phyloP scores from a whole-genome alignment of 35 echinoderm and acorn worm genomes.

The Hemicentrotus pulcherrimus region DNA sequence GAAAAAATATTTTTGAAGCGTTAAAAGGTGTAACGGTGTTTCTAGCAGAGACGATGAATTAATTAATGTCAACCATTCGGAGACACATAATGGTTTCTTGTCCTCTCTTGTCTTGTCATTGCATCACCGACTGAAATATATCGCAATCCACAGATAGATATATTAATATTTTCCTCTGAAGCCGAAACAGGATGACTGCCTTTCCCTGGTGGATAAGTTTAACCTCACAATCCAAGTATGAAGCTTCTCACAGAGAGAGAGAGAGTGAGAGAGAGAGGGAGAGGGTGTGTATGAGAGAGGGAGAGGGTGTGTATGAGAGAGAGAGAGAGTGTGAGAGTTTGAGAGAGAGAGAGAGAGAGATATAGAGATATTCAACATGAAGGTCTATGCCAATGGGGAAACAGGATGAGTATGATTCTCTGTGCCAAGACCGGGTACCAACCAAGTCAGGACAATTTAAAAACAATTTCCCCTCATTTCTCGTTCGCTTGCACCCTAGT shows the following conservation, averaged over 20 bases:
- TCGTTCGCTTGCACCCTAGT: not conserved
- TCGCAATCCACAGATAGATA: not conserved
- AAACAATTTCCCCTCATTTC: constrained; percentile 38
- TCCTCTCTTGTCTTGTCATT: not conserved
- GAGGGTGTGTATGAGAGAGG: not conserved
- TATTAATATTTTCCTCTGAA: not conserved
- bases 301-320: not conserved
- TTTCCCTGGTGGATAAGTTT: not conserved
- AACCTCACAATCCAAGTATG: not conserved
- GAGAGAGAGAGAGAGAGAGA: not conserved
- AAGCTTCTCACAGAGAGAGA: not conserved
- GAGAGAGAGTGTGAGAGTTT: too few relatives aligned
- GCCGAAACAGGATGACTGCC: not conserved
- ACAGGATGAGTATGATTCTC: not conserved
- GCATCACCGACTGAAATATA: not conserved
- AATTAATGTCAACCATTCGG: not conserved
- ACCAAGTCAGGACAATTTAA: constrained; percentile 35
- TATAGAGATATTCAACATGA: not conserved
- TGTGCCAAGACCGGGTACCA: constrained; percentile 23
- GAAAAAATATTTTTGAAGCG: not conserved
- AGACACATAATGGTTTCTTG: not conserved
- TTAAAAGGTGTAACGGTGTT: not conserved
- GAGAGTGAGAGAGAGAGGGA: not conserved
- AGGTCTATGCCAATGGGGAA: not conserved
- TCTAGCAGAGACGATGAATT: not conserved